phyloP scores from a whole-genome alignment of 1,140 invertebrate genomes.

The Drosophila azteca region DNA sequence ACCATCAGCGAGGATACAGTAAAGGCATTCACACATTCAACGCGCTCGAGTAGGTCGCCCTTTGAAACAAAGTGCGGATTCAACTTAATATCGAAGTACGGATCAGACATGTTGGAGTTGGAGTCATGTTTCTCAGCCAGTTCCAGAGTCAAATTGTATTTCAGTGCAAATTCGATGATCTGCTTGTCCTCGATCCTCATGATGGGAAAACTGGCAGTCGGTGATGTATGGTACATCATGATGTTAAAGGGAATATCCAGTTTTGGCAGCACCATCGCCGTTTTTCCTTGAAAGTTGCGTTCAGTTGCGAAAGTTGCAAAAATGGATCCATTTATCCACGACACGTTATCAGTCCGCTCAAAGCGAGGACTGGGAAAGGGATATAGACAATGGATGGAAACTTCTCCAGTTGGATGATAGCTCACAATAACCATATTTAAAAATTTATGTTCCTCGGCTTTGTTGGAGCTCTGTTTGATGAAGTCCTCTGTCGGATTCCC shows the following conservation, averaged over 20 bases:
- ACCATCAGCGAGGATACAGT: neutral
- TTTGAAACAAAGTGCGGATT: neutral
- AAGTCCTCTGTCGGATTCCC: neutral
- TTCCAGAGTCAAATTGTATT: slow-evolving; percentile 3
- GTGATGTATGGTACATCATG: too few species aligned
- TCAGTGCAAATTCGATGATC: slow-evolving; percentile 1
- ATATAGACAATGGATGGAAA: slow-evolving; percentile 3
- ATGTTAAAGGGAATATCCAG: too few species aligned
- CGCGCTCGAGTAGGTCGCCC: neutral
- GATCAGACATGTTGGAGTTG: too few species aligned
- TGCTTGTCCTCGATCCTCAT: neutral
- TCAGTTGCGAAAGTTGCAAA: too few species aligned
- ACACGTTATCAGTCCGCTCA: neutral
- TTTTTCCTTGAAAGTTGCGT: slow-evolving; percentile 17
- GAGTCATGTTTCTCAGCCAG: too few species aligned
- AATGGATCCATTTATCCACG: neutral
- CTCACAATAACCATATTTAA: slow-evolving; percentile 18
- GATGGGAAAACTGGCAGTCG: neutral
- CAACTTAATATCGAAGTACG: neutral
- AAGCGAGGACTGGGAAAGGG: slow-evolving; percentile 9
- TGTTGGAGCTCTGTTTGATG: neutral
- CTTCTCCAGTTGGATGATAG: neutral
- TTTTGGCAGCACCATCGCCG: neutral
- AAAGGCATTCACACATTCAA: neutral
- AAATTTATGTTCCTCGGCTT: slow-evolving; percentile 9